These are phyloP conservation scores for Lepidurus couesii DNA, from an alignment of 1,140 invertebrate genomes.

Conservation along the genomic window DNA sequence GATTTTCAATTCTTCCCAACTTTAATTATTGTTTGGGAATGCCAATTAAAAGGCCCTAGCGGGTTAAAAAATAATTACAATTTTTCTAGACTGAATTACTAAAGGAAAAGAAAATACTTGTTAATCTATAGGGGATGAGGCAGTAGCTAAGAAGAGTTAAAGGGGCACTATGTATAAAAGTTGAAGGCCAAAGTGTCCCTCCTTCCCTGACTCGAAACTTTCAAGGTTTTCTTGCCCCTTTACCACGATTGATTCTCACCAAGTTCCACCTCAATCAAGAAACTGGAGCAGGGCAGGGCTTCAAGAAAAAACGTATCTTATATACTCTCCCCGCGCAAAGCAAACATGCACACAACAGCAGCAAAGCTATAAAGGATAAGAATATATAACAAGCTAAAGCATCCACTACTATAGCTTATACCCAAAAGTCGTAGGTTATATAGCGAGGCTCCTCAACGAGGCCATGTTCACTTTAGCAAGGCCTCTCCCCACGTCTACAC, in stretches of 20 bases:
- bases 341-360: too few relatives aligned
- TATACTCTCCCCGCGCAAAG: too few relatives aligned
- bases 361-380: too few relatives aligned
- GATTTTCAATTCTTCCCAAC: too few relatives aligned
- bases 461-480: slow-evolving; percentile 9
- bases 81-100: too few relatives aligned
- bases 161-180: not conserved
- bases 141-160: not conserved
- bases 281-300: slow-evolving; percentile 16
- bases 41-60: too few relatives aligned
- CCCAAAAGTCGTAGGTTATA: not conserved
- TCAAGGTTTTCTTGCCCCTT: not conserved
- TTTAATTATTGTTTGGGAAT: too few relatives aligned
- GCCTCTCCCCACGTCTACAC: slow-evolving; percentile 7
- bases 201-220: not conserved
- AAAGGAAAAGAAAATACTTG: too few relatives aligned
- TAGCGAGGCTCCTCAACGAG: not conserved
- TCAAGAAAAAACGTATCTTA: not conserved
- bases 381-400: too few relatives aligned
- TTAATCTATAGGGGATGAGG: too few relatives aligned
- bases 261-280: not conserved
- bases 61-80: too few relatives aligned
- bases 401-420: too few relatives aligned
- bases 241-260: slow-evolving; percentile 1
- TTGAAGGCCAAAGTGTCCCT: slow-evolving; percentile 5